Conservation (phyloP, 2,797 vertebrate species). For the Margarornis squamiger region DNA sequence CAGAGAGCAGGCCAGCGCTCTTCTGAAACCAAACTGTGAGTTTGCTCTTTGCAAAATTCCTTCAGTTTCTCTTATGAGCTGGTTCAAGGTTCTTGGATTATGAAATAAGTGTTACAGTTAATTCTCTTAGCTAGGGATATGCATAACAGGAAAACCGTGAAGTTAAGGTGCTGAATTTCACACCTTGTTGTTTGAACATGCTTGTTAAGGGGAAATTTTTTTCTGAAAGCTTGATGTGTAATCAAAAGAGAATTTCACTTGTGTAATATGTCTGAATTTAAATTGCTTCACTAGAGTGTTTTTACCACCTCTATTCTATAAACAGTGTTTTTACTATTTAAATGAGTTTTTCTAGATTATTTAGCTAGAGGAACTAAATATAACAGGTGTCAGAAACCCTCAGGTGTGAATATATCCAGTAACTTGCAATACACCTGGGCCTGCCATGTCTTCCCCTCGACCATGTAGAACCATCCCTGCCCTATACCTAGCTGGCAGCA, state of each 20-base stretch:
- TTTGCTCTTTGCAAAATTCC: not conserved
- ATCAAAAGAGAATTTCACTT: not conserved
- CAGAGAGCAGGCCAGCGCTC: not conserved
- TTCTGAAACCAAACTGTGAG: not conserved
- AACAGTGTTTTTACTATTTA: not conserved
- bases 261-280: not conserved
- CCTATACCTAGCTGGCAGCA: rapidly evolving
- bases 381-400: not conserved
- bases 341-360: not conserved
- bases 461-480: not conserved
- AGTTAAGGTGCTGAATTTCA: not conserved
- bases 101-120: not conserved
- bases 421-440: not conserved
- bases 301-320: not conserved
- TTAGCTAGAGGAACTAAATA: not conserved
- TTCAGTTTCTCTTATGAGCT: not conserved
- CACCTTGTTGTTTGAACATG: not conserved
- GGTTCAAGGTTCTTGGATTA: not conserved
- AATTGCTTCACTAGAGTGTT: not conserved
- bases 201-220: not conserved
- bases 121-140: not conserved
- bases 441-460: not conserved
- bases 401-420: not conserved
- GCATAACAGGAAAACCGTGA: not conserved
- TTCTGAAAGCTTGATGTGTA: not conserved